Evolutionary conservation across 2,797 vertebrate species (phyloP), one percentile per base, ranked within the genome.

Genomic region (Nannoperca obscura): DNA sequence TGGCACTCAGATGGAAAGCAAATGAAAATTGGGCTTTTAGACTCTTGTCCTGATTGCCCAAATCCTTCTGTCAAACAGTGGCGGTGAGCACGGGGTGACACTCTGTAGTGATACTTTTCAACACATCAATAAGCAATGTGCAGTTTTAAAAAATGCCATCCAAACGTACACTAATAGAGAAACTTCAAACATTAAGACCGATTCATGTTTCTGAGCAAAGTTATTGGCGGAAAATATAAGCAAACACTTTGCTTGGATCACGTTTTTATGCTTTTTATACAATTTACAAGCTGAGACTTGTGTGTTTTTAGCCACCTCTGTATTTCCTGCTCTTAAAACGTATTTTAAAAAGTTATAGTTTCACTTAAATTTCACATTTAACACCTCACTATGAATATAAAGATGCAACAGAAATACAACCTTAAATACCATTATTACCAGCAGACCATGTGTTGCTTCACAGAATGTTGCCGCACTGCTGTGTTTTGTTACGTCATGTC

Each of bases 21-120:
- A 89, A 92, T 90, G 88, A 83, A 94, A 95, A 95, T 93, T 93
- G 90, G 92, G 94, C 95, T 95, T 95, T 95, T 94, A 96, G 92
- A 86, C 84, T 87, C 60, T 60, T 62, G 74, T 85, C 78, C 83
- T 78, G 86, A 84, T 90, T 78, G 83, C 91, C 80, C 63, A 58
- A 77, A 84, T 80, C 63, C 72, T 76, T 76, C 75, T 60, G 76
- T 87, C 81, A 78, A 65, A 59, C 7, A 46, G 77, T 80, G 71
- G 83, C 61, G 2, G 40, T 50, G 54, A 74, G 75, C 74, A 69
- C 38, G 20, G 36, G 71, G 71, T 81, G 85, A 86, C 65, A 73
- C 54, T 81, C 60, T 67, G 24, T 27, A 7, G 5, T 57, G 62
- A 63, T 85, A 75, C 82, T 88, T 89, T 86, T 87, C 19, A 82